A percentile compares a stretch with the other conserved stretches of the same genome.
These are phyloP conservation scores for Sesamia inferens DNA, from an alignment of 2,888 invertebrate species.

Conservation along the genomic window DNA sequence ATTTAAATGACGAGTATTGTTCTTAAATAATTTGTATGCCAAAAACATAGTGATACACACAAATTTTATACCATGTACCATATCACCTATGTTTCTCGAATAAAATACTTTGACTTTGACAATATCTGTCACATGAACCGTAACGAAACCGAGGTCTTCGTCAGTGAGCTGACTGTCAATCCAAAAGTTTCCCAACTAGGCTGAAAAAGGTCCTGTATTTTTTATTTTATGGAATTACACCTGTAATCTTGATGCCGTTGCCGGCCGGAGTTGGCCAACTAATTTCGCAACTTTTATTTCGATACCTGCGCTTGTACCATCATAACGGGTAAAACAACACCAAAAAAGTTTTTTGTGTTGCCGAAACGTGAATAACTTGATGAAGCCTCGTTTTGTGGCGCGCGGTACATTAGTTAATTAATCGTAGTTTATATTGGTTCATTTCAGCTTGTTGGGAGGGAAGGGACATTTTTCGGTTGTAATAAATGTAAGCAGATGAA, in stretches of 20 bases:
- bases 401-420: slow-evolving; percentile 61
- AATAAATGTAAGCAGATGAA: slow-evolving; percentile 42
- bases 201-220: slow-evolving; percentile 42
- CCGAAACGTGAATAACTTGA: slow-evolving; percentile 63
- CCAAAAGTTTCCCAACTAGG: slow-evolving; percentile 24
- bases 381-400: slow-evolving; percentile 58
- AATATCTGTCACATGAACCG: slow-evolving; percentile 37
- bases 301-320: slow-evolving; percentile 55
- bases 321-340: slow-evolving; percentile 59
- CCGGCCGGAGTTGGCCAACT: slow-evolving; percentile 57
- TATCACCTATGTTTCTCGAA: too few relatives aligned
- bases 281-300: slow-evolving; percentile 64
- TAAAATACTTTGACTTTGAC: too few relatives aligned
- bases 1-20: too few relatives aligned
- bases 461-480: slow-evolving; percentile 28
- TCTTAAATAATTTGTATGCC: too few relatives aligned
- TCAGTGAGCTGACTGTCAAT: slow-evolving; percentile 40
- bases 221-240: slow-evolving; percentile 61
- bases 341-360: slow-evolving; percentile 59
- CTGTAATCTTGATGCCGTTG: slow-evolving; percentile 60
- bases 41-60: too few relatives aligned
- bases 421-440: slow-evolving; percentile 59
- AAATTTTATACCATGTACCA: too few relatives aligned
- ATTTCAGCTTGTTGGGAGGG: slow-evolving; percentile 40
- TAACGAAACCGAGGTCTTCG: slow-evolving; percentile 24